Conservation (phyloP, 2,113 vertebrate species). For the Macroglossus sobrinus region DNA sequence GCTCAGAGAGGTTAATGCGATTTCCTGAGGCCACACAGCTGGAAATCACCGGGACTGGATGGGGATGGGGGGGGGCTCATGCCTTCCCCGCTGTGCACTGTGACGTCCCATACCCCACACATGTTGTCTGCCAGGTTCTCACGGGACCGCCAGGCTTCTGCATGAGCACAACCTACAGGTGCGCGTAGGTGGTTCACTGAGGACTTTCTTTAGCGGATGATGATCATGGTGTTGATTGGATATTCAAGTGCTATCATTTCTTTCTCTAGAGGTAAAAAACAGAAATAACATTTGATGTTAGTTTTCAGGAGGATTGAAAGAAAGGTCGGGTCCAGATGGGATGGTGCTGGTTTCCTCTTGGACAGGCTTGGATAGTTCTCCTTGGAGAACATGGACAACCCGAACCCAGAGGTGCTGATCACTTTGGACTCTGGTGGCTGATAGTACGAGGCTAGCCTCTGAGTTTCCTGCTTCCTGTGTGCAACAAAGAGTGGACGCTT, state of each 20-base stretch:
- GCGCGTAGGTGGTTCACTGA: not conserved
- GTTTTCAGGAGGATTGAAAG: not conserved
- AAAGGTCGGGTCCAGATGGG: not conserved
- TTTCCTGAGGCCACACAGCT: not conserved
- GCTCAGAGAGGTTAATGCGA: not conserved
- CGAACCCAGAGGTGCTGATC: not conserved
- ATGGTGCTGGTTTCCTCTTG: not conserved
- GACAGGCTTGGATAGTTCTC: not conserved
- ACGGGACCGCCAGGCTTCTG: not conserved
- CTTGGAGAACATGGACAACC: not conserved
- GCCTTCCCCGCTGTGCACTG: fast-evolving
- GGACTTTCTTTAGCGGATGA: not conserved
- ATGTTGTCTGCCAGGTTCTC: not conserved
- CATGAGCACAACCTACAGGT: not conserved
- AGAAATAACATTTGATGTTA: not conserved
- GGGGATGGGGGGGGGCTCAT: too few species aligned
- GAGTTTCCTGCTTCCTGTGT: not conserved
- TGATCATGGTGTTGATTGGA: not conserved
- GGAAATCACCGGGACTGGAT: too few species aligned
- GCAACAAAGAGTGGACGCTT: not conserved
- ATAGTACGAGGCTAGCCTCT: not conserved
- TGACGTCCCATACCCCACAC: not conserved
- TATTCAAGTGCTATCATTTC: not conserved
- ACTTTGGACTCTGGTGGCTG: not conserved
- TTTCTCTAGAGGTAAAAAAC: not conserved